A percentile compares a stretch with the other conserved stretches of the same genome.
Evolutionary conservation across 2,113 vertebrate genomes (phyloP).

Genomic region (Oceanodroma tethys): DNA sequence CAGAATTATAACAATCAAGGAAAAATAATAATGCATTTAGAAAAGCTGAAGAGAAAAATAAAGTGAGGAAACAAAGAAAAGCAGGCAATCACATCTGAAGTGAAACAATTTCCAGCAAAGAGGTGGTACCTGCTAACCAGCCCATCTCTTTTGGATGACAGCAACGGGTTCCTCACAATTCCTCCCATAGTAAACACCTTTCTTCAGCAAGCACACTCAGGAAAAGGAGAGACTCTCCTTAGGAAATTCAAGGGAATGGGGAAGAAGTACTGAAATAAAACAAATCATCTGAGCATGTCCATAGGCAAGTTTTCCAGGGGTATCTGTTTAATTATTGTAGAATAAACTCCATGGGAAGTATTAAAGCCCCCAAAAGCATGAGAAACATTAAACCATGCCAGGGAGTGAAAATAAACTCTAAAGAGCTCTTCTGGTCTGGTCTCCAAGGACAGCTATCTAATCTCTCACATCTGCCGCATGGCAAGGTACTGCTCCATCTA

Average conservation of each 20-base stretch:
- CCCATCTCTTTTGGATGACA: not conserved
- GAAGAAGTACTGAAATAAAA: not conserved
- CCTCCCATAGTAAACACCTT: not conserved
- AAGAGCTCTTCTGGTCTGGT: not conserved
- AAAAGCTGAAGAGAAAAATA: not conserved
- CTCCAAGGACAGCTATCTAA: not conserved
- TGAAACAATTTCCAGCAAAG: not conserved
- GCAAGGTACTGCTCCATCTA: not conserved
- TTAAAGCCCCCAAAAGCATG: not conserved
- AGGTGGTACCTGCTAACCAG: not conserved
- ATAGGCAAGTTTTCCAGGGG: not conserved
- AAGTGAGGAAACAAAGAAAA: accelerated
- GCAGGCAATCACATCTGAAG: not conserved
- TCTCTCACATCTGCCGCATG: not conserved
- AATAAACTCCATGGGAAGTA: not conserved
- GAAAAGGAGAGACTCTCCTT: not conserved
- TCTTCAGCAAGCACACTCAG: not conserved
- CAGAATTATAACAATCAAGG: not conserved
- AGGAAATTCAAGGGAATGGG: not conserved
- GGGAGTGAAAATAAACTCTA: not conserved
- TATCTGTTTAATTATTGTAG: not conserved
- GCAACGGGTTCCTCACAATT: not conserved
- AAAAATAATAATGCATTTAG: not conserved
- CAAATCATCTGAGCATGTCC: not conserved
- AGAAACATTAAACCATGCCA: not conserved